Percentiles rank a stretch among this genome's conserved stretches.
phyloP scores from a whole-genome alignment of 2,113 vertebrate species.

The Diphyllodes magnificus region DNA sequence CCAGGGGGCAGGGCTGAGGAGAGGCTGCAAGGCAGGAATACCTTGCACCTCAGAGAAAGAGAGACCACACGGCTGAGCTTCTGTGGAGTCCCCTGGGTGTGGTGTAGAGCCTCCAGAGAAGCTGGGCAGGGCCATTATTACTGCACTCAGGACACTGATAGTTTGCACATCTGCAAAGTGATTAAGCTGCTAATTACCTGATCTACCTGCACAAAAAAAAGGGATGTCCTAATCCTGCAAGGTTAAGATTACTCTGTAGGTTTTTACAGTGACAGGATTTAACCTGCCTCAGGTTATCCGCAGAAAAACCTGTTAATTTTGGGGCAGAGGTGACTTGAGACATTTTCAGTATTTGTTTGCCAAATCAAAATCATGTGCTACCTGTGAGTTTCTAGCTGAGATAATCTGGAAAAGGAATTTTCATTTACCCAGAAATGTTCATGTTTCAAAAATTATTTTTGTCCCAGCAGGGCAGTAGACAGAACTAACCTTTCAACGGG shows the following conservation, averaged over 20 bases:
- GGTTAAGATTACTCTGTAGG: background rate
- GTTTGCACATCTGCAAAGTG: background rate
- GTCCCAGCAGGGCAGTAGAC: background rate
- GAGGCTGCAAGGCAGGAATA: too few species aligned
- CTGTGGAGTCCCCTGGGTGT: too few species aligned
- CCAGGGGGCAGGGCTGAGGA: fast-evolving
- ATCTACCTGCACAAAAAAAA: background rate
- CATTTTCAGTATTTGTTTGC: background rate
- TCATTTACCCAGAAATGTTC: background rate
- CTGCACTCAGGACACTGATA: background rate
- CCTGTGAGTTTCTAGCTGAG: background rate
- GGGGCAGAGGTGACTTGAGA: background rate
- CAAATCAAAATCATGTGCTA: background rate
- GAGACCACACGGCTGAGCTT: background rate
- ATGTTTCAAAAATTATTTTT: background rate
- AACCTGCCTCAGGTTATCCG: background rate
- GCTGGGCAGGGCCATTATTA: background rate
- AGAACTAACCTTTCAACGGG: background rate
- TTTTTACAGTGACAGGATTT: background rate
- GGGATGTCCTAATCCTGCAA: background rate
- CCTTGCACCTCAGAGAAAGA: fast-evolving
- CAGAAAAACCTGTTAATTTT: background rate
- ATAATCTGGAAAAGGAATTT: background rate
- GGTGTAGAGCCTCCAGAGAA: background rate
- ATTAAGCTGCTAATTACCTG: background rate